These are phyloP conservation scores for Ctenodactylus gundi DNA, from an alignment of 2,113 vertebrate species.

Conservation along the genomic window DNA sequence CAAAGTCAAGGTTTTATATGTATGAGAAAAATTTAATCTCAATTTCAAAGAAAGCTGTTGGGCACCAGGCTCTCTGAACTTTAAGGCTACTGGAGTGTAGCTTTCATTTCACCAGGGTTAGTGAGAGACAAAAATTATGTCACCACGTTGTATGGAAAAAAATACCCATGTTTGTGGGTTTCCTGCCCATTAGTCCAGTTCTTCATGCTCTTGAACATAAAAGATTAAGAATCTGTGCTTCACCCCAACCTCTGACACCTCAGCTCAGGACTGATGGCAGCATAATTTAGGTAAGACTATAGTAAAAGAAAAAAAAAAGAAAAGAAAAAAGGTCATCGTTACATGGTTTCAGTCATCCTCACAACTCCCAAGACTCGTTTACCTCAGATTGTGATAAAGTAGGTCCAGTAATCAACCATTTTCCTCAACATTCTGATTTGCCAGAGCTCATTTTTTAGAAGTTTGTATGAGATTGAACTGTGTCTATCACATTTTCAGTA, in stretches of 20 bases:
- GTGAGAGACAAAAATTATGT: too few species aligned
- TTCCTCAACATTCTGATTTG: background rate
- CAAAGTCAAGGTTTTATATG: background rate
- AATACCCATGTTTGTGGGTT: background rate
- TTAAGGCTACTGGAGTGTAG: background rate
- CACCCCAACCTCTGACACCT: background rate
- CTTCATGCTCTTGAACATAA: background rate
- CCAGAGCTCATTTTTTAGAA: background rate
- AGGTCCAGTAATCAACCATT: background rate
- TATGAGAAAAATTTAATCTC: background rate
- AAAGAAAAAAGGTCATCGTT: too few species aligned
- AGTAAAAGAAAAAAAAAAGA: too few species aligned
- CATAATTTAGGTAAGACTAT: background rate
- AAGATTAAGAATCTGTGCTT: background rate
- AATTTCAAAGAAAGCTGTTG: background rate
- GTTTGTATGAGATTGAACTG: background rate
- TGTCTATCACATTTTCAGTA: background rate
- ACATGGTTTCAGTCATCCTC: too few species aligned
- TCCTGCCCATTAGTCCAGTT: background rate
- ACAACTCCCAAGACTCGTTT: background rate
- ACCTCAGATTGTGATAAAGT: conserved; percentile 9
- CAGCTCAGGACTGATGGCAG: background rate
- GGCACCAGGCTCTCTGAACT: background rate
- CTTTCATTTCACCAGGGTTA: background rate
- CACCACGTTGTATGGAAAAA: background rate